Percentiles rank a stretch among this genome's conserved stretches.
Evolutionary conservation across 1,140 invertebrate genomes (phyloP).

Genomic region (Popillia japonica): DNA sequence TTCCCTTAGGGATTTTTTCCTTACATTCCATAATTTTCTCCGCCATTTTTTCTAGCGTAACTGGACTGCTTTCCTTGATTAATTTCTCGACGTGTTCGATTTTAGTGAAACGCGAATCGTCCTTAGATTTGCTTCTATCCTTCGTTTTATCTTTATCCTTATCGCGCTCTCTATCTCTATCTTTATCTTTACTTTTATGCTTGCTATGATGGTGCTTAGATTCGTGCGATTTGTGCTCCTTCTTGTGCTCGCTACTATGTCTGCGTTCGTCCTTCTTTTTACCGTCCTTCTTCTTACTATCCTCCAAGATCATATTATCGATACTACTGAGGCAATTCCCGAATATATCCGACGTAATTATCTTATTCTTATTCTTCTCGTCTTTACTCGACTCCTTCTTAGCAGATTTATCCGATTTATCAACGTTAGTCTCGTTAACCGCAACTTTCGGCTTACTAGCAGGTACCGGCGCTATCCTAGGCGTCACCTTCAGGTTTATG

Average conservation of each 20-base stretch:
- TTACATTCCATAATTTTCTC: slow-evolving; percentile 20
- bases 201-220: slow-evolving; percentile 40
- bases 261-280: slow-evolving; percentile 32
- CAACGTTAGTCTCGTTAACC: background rate
- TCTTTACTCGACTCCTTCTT: background rate
- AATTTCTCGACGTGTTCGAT: slow-evolving; percentile 5
- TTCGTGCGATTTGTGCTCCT: slow-evolving; percentile 37
- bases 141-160: slow-evolving; percentile 42
- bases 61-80: background rate
- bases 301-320: slow-evolving; percentile 15
- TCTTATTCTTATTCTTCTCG: background rate
- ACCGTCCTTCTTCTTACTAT: slow-evolving; percentile 39
- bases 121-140: slow-evolving; percentile 55
- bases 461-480: slow-evolving; percentile 23
- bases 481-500: background rate
- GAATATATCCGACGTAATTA: background rate
- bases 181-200: slow-evolving; percentile 37
- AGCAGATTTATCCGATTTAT: background rate
- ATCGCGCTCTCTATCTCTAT: slow-evolving; percentile 55
- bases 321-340: slow-evolving; percentile 2
- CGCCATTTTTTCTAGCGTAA: background rate
- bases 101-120: slow-evolving; percentile 48
- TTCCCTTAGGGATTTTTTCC: background rate
- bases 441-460: slow-evolving; percentile 16
- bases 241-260: slow-evolving; percentile 39